phyloP scores from a whole-genome alignment of 2,888 invertebrate species.

The Sphinx pinastri region DNA sequence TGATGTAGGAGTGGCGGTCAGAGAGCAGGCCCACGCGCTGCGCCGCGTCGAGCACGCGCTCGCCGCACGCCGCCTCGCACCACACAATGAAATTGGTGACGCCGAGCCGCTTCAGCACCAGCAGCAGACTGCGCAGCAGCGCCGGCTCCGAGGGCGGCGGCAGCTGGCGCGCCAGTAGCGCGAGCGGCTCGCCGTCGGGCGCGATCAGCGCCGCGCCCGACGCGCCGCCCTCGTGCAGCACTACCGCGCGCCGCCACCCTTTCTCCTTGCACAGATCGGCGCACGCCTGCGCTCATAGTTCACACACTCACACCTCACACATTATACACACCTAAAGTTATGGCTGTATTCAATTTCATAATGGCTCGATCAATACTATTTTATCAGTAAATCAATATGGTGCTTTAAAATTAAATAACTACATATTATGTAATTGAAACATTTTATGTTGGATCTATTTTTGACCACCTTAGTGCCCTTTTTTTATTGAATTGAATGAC shows the following conservation, averaged over 20 bases:
- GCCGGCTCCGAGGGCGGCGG: constrained; percentile 62
- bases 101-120: constrained; percentile 68
- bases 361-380: too few species aligned
- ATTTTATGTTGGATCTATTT: too few species aligned
- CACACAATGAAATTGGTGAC: constrained; percentile 62
- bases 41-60: constrained; percentile 70
- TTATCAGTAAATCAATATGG: too few species aligned
- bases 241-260: constrained; percentile 67
- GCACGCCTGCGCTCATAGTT: constrained; percentile 48
- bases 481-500: too few species aligned
- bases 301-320: background rate
- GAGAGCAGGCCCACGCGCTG: constrained; percentile 74
- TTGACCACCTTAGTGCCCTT: too few species aligned
- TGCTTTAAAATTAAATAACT: too few species aligned
- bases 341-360: too few species aligned
- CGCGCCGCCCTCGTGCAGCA: constrained; percentile 69
- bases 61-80: constrained; percentile 61
- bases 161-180: constrained; percentile 61
- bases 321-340: background rate
- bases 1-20: constrained; percentile 63
- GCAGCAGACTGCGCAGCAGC: constrained; percentile 62
- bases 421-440: too few species aligned
- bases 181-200: constrained; percentile 45
- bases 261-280: constrained; percentile 60
- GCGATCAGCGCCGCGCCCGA: constrained; percentile 48